Percentiles rank a stretch among this genome's conserved stretches.
These are phyloP conservation scores for Uria aalge DNA, from an alignment of 2,113 vertebrate genomes.

Conservation along the genomic window DNA sequence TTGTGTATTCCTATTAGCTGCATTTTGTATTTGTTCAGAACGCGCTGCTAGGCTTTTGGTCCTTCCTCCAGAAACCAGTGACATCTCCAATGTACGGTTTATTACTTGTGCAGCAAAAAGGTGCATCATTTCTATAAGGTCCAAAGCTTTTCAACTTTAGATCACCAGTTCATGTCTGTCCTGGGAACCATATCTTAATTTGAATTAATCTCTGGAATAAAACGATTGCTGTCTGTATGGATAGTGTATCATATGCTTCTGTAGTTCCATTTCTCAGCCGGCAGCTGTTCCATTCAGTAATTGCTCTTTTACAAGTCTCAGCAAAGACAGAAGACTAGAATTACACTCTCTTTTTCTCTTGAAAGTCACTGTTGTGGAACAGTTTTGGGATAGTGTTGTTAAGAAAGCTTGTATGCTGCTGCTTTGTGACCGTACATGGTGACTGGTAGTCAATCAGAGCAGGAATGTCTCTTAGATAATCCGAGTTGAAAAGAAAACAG, in stretches of 20 bases:
- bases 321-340: not conserved
- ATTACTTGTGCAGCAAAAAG: not conserved
- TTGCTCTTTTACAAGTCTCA: constrained; percentile 3
- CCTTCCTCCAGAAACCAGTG: not conserved
- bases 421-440: not conserved
- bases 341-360: not conserved
- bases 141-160: not conserved
- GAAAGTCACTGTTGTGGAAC: not conserved
- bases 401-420: not conserved
- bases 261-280: not conserved
- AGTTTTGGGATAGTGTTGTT: not conserved
- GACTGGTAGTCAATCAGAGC: not conserved
- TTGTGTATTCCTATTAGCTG: not conserved
- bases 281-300: constrained; percentile 1
- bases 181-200: not conserved
- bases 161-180: not conserved
- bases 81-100: not conserved
- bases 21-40: not conserved
- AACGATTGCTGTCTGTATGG: not conserved
- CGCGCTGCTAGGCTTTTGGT: not conserved
- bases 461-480: not conserved
- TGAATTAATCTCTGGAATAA: not conserved
- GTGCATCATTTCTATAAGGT: not conserved
- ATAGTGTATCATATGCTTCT: not conserved
- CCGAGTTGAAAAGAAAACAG: not conserved